phyloP scores from a whole-genome alignment of 2,797 vertebrate genomes.

The Parauchenoglanis punctatus region DNA sequence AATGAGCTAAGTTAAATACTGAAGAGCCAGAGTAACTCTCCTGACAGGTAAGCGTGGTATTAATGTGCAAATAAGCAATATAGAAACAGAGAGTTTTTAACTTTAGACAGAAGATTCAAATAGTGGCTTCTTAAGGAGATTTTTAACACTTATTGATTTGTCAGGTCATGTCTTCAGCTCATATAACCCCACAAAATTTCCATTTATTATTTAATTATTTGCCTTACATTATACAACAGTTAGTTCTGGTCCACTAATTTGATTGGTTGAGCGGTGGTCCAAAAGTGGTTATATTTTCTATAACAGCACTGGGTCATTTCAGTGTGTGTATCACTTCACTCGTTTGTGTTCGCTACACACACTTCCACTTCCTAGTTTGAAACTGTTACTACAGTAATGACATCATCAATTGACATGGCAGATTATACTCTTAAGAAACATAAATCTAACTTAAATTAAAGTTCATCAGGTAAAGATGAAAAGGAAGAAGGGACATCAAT shows the following conservation, averaged over 20 bases:
- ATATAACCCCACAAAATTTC: background rate
- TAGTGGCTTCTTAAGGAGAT: background rate
- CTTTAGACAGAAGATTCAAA: background rate
- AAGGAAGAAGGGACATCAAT: background rate
- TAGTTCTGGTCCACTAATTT: background rate
- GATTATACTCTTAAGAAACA: background rate
- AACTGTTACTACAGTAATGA: no score
- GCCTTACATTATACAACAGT: background rate
- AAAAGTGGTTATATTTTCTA: background rate
- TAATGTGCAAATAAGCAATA: background rate
- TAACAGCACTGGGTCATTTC: background rate
- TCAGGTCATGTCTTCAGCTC: background rate
- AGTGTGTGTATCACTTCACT: background rate
- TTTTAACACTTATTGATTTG: background rate
- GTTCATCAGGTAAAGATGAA: background rate
- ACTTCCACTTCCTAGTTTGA: background rate
- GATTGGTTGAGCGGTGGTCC: background rate
- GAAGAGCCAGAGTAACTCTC: background rate
- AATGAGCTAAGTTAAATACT: background rate
- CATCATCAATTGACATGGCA: background rate
- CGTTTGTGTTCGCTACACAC: background rate
- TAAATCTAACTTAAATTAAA: background rate
- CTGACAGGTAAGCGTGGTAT: background rate
- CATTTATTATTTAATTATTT: background rate
- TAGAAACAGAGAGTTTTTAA: background rate